A percentile compares a stretch with the other conserved stretches of the same genome.
Conservation (phyloP, 2,797 vertebrate species). For the Pipistrellus nathusii region DNA sequence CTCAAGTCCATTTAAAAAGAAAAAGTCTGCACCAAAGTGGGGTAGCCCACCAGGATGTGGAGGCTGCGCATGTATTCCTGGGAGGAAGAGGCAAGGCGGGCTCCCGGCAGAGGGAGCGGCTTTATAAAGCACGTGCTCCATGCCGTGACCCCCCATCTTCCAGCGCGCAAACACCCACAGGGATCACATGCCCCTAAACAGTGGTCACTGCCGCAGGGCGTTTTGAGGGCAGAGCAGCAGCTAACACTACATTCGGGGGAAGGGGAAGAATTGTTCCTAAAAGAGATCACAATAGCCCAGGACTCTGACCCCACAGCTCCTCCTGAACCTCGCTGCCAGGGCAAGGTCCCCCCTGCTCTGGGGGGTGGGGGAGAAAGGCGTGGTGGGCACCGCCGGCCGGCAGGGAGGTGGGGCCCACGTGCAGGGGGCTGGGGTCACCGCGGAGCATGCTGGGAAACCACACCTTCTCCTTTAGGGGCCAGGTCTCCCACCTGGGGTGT, state of each 20-base stretch:
- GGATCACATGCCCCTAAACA: accelerated
- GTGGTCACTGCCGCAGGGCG: background rate
- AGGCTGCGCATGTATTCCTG: no score
- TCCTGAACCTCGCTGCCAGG: background rate
- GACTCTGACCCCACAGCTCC: background rate
- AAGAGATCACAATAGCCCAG: background rate
- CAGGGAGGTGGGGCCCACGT: background rate
- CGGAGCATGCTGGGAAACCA: accelerated
- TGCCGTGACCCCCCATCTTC: background rate
- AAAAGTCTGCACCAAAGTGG: background rate
- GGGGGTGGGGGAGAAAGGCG: no score
- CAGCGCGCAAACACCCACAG: background rate
- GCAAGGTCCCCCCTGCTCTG: background rate
- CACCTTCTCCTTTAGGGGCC: background rate
- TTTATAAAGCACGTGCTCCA: background rate
- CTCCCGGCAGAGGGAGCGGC: background rate
- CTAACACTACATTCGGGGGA: background rate
- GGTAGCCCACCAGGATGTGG: background rate
- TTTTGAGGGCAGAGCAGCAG: background rate
- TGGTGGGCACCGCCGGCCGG: no score
- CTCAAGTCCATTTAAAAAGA: no score
- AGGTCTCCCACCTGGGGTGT: background rate
- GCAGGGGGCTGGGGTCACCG: no score
- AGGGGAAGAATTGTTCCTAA: background rate
- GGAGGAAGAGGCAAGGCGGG: accelerated